A percentile compares a stretch with the other conserved stretches of the same genome.
Conservation (phyloP, 2,113 vertebrate genomes). For the Odocoileus virginianus region DNA sequence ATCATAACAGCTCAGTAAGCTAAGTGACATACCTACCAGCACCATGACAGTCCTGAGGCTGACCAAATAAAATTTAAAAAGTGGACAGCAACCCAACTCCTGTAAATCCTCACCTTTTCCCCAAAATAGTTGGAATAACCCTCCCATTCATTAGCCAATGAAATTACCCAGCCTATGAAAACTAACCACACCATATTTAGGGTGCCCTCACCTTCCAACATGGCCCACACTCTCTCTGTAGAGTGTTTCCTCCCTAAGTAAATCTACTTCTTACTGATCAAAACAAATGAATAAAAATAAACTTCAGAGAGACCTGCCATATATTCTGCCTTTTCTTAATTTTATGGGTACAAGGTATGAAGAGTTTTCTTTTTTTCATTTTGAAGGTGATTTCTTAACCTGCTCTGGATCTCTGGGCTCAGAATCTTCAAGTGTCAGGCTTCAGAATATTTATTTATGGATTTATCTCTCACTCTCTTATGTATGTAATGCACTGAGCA, state of each 20-base stretch:
- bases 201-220: not conserved
- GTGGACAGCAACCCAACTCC: not conserved
- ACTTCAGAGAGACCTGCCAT: not conserved
- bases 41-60: not conserved
- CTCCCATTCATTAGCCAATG: fast-evolving
- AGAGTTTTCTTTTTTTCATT: not conserved
- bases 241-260: not conserved
- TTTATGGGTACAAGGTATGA: not conserved
- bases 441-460: not conserved
- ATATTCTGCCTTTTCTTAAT: not conserved
- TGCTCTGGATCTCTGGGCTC: not conserved
- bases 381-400: not conserved
- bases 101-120: not conserved
- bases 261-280: not conserved
- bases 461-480: not conserved
- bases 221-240: not conserved
- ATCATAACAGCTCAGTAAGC: not conserved
- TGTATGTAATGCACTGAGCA: not conserved
- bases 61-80: not conserved
- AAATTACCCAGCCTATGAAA: not conserved
- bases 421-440: not conserved
- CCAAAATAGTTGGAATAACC: not conserved
- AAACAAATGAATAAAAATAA: not conserved
- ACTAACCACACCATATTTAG: not conserved
- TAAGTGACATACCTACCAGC: not conserved